Percentiles rank a stretch among this genome's conserved stretches.
Evolutionary conservation across 2,113 vertebrate species (phyloP).

Genomic region (Myotis yumanensis): DNA sequence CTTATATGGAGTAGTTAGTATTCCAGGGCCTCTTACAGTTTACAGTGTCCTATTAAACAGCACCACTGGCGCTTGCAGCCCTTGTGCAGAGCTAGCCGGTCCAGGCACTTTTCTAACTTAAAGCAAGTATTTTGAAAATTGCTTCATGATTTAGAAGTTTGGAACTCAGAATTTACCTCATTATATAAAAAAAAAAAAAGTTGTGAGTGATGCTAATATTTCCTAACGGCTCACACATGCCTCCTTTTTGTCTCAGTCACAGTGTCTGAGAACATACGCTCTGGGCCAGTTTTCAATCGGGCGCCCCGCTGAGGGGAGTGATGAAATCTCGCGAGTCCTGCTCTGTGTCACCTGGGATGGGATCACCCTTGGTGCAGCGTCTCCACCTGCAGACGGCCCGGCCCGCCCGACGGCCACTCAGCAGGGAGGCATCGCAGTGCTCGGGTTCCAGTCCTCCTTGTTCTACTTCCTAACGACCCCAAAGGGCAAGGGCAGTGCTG

Average conservation of each 20-base stretch:
- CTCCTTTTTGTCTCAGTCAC: not conserved
- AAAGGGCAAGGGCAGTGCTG: not conserved
- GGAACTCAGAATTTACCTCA: not conserved
- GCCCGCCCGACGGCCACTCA: fast-evolving
- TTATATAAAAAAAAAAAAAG: not conserved
- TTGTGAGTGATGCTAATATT: not conserved
- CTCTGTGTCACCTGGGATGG: not conserved
- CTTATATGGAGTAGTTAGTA: not conserved
- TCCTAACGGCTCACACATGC: not conserved
- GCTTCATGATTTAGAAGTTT: not conserved
- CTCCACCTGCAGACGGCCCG: not conserved
- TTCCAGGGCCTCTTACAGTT: not conserved
- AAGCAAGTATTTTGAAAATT: not conserved
- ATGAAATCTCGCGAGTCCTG: fast-evolving
- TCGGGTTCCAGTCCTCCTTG: not conserved
- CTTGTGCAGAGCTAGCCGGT: not conserved
- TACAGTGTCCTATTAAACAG: not conserved
- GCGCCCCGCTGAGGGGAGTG: not conserved
- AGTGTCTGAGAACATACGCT: not conserved
- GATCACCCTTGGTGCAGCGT: not conserved
- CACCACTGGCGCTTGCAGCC: not conserved
- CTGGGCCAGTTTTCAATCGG: not conserved
- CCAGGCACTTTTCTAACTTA: not conserved
- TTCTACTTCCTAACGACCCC: too few species aligned
- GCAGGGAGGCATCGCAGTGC: not conserved